phyloP scores from a whole-genome alignment of 2,888 invertebrate species.

The Carabus problematicus region DNA sequence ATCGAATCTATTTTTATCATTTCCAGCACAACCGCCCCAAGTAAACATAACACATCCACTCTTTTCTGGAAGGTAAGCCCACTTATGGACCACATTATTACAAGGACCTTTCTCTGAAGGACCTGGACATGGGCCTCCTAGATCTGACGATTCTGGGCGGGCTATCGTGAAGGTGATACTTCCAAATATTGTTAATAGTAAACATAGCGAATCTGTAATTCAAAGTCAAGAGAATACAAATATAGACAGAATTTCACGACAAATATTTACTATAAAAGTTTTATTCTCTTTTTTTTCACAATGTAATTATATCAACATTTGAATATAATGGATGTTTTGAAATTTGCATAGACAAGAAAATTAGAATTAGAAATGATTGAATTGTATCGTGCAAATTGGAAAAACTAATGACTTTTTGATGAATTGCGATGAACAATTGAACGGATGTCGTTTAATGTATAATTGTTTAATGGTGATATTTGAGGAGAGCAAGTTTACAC shows the following conservation, averaged over 20 bases:
- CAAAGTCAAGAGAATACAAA: background rate
- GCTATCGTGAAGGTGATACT: background rate
- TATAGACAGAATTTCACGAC: too few relatives aligned
- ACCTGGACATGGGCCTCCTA: conserved; percentile 59
- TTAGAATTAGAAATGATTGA: too few relatives aligned
- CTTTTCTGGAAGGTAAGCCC: conserved; percentile 68
- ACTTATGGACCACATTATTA: conserved; percentile 71
- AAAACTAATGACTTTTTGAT: too few relatives aligned
- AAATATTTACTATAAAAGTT: background rate
- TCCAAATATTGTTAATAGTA: conserved; percentile 14
- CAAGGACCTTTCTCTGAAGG: conserved; percentile 65
- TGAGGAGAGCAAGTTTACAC: background rate
- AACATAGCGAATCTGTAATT: conserved; percentile 16
- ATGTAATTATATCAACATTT: conserved; percentile 1
- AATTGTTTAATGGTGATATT: conserved; percentile 25
- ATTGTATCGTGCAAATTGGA: too few relatives aligned
- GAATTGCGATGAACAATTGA: conserved; percentile 1
- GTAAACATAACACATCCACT: conserved; percentile 69
- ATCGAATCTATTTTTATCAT: conserved; percentile 71
- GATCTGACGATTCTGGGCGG: conserved; percentile 25
- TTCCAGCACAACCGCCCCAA: conserved; percentile 75
- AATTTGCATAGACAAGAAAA: too few relatives aligned
- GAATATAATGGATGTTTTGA: background rate
- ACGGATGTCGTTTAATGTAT: conserved; percentile 5
- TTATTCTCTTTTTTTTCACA: background rate